phyloP scores from a whole-genome alignment of 2,888 invertebrate species.

The Xanthia icteritia region DNA sequence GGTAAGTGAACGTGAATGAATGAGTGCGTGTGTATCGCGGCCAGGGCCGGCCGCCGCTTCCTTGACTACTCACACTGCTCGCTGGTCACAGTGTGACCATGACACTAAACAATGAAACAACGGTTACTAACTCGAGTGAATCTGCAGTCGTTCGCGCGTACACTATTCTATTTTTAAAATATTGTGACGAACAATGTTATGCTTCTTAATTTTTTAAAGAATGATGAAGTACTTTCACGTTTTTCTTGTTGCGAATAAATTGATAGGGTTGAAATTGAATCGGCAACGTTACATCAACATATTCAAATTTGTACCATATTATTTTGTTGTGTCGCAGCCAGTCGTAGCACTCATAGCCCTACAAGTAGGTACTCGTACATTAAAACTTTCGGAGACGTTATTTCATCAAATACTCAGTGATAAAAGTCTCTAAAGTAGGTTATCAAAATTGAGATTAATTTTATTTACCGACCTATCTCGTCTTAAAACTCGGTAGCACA shows the following conservation, averaged over 20 bases:
- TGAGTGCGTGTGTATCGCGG: slow-evolving; percentile 69
- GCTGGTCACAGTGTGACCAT: slow-evolving; percentile 58
- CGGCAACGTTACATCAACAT: neutral
- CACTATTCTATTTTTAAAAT: slow-evolving; percentile 44
- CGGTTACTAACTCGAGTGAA: slow-evolving; percentile 55
- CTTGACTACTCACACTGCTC: slow-evolving; percentile 55
- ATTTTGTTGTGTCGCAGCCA: neutral
- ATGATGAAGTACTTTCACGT: slow-evolving; percentile 5
- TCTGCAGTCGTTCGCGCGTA: slow-evolving; percentile 39
- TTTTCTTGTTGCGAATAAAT: neutral
- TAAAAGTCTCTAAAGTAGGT: slow-evolving; percentile 15
- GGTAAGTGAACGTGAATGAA: slow-evolving; percentile 69
- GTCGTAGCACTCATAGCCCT: neutral
- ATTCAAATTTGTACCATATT: slow-evolving; percentile 1
- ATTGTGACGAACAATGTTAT: slow-evolving; percentile 18
- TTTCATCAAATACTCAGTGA: slow-evolving; percentile 14
- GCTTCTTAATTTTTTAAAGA: slow-evolving; percentile 3
- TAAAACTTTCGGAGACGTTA: neutral
- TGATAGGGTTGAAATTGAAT: neutral
- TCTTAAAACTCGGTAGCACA: slow-evolving; percentile 32
- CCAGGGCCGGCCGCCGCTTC: slow-evolving; percentile 69
- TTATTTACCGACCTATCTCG: neutral
- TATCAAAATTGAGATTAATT: slow-evolving; percentile 37
- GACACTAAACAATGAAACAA: slow-evolving; percentile 62
- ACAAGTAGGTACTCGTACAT: neutral